Conservation (phyloP, 2,113 vertebrate genomes). For the Peromyscus californicus region DNA sequence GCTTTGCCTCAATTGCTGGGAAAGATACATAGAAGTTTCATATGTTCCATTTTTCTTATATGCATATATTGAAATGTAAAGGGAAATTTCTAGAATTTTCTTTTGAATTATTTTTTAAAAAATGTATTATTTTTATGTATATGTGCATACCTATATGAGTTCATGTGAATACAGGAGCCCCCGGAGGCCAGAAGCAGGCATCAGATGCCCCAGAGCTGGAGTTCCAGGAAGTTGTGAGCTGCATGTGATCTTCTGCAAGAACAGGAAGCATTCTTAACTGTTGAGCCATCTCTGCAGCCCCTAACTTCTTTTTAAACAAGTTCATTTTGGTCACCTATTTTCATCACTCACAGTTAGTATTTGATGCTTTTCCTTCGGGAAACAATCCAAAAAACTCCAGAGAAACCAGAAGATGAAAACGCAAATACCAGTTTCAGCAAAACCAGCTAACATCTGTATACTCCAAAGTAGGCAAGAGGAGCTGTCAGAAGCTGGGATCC, state of each 20-base stretch:
- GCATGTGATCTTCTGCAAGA: neutral
- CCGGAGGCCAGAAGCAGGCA: neutral
- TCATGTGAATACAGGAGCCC: neutral
- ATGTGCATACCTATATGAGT: neutral
- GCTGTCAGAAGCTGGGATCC: neutral
- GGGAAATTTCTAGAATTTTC: neutral
- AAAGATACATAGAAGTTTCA: neutral
- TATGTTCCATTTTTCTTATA: neutral
- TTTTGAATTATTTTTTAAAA: neutral
- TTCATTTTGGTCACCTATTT: neutral
- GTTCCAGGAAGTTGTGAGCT: neutral
- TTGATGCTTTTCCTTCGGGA: neutral
- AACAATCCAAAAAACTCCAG: neutral
- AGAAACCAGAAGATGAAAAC: conserved; percentile 6
- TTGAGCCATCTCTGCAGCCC: neutral
- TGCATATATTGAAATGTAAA: neutral
- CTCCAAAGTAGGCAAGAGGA: neutral
- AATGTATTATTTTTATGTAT: neutral
- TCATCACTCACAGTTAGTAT: neutral
- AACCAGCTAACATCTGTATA: neutral
- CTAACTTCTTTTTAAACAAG: neutral
- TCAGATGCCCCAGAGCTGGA: neutral
- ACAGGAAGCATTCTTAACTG: neutral
- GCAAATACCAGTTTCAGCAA: neutral
- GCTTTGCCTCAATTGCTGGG: neutral